These are phyloP conservation scores for Cryptocephalus moraei DNA, from an alignment of 2,888 invertebrate genomes.

Conservation along the genomic window DNA sequence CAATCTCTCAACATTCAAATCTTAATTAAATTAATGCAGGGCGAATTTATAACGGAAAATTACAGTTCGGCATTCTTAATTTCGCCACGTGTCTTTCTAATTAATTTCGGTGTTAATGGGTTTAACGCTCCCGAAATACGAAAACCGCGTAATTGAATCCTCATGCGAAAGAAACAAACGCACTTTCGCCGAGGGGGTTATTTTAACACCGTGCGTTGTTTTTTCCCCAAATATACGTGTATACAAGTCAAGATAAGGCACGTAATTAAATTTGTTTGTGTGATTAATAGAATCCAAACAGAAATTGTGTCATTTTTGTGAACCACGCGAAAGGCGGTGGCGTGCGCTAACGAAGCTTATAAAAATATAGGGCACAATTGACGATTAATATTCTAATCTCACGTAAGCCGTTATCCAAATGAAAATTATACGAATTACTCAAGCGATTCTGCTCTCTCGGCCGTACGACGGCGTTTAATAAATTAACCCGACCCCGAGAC, in stretches of 20 bases:
- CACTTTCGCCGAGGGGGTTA: too few relatives aligned
- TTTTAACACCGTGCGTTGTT: too few relatives aligned
- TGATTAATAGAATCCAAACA: conserved; percentile 7
- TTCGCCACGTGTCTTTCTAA: too few relatives aligned
- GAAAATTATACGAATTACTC: conserved; percentile 13
- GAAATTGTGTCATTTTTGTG: conserved; percentile 6
- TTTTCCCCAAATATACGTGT: neutral
- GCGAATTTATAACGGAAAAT: too few relatives aligned
- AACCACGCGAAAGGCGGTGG: conserved; percentile 3
- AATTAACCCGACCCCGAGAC: conserved; percentile 7
- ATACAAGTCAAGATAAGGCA: neutral
- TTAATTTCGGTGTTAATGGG: too few relatives aligned
- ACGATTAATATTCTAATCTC: conserved; percentile 12
- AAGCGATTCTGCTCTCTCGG: conserved; percentile 9
- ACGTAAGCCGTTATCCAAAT: conserved; percentile 13
- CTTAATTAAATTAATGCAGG: too few relatives aligned
- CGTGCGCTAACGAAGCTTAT: conserved; percentile 1
- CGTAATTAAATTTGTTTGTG: conserved; percentile 7
- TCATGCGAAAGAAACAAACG: too few relatives aligned
- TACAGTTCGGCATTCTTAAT: too few relatives aligned
- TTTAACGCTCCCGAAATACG: too few relatives aligned
- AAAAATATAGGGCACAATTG: conserved; percentile 3
- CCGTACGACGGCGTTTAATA: conserved; percentile 10
- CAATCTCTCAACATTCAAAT: too few relatives aligned
- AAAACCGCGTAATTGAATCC: too few relatives aligned